Evolutionary conservation across 2,888 invertebrate species (phyloP), one percentile per base, ranked within the genome.

Genomic region (Agriotes lineatus): DNA sequence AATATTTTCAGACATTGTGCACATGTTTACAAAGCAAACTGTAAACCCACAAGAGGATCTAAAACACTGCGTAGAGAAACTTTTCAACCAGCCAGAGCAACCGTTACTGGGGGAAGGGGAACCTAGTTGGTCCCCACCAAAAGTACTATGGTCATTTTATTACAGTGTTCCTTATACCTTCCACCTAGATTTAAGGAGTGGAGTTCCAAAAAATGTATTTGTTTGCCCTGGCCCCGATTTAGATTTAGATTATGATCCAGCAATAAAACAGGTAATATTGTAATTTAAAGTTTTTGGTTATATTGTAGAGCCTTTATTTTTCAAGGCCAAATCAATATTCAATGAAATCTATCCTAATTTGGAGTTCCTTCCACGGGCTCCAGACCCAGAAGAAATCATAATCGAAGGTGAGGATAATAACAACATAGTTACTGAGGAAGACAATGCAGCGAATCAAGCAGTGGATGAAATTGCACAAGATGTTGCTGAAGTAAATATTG

Each of bases 291-390:
- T 35, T 10, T 9, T 50, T 18, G 18, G 1, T 18, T 48, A 7
- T 39, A 6, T 20, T 19, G 7, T 12, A 0, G 18, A 22, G 16
- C 37, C 9, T 22, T 12, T 35, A 2, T 37, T 52, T 61, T 81
- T 84, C 48, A 83, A 95, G 93, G 96, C 96, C 1, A 91, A 90
- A 83, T 86, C 88, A 62, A 92, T 97, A 75, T 98, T 97, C 85
- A 86, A 88, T 70, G 87, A 88, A 78, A 91, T 97, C 83, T 97
- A 93, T 84, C 93, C 94, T 0, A 92, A 91, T 66, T 91, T 90
- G 74, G 96, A 96, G 81, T 98, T 98, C 85, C 86, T 97, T 70
- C 97, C 97, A 1, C 91, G 96, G 78, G 96, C 97, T 1, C 97
- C 97, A 0, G 96, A 97, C 86, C 96, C 96, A 65, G 96, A 97